phyloP scores from a whole-genome alignment of 2,888 invertebrate species.

The Drosophila sordidula region DNA sequence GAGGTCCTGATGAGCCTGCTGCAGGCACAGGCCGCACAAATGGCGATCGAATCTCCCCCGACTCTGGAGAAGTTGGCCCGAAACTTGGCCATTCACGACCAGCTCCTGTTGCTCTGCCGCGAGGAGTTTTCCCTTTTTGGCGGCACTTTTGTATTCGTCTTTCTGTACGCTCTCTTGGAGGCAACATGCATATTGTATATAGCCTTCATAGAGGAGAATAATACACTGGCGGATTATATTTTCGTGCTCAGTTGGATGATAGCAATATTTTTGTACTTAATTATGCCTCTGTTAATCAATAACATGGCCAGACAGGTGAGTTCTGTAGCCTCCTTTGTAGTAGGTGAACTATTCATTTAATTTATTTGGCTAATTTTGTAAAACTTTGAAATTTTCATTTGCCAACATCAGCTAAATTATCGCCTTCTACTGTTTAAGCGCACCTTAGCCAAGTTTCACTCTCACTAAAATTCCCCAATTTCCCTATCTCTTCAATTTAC shows the following conservation, averaged over 20 bases:
- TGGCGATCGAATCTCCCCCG: not conserved
- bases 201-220: not conserved
- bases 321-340: too few species aligned
- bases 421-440: too few species aligned
- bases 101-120: constrained; percentile 39
- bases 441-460: too few species aligned
- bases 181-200: constrained; percentile 9
- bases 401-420: too few species aligned
- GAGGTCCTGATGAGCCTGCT: constrained; percentile 9
- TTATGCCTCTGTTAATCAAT: constrained; percentile 13
- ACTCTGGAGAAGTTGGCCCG: constrained; percentile 4
- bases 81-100: constrained; percentile 34
- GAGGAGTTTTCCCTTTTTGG: constrained; percentile 39
- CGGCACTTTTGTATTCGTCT: constrained; percentile 29
- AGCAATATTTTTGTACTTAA: not conserved
- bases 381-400: too few species aligned
- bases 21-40: constrained; percentile 3
- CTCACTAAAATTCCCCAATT: not conserved
- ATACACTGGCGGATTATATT: not conserved
- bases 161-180: constrained; percentile 33
- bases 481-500: not conserved
- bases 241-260: not conserved
- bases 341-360: too few species aligned
- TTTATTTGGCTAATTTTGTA: too few species aligned
- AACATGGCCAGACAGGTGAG: not conserved